Conservation (phyloP, 2,888 invertebrate species). For the Lottia scabra region DNA sequence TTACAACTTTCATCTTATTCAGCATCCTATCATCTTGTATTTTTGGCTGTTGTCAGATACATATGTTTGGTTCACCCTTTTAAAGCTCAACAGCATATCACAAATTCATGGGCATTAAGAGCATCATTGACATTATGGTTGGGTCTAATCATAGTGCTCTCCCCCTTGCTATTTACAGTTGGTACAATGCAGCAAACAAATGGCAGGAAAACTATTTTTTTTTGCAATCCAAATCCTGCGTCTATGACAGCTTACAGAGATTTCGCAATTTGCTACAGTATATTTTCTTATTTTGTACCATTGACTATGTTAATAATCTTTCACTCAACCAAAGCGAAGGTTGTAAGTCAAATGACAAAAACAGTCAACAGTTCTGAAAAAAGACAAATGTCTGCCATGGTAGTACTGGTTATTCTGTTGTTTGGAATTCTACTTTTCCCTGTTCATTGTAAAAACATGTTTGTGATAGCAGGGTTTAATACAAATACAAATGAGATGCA, state of each 20-base stretch:
- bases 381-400: constrained; percentile 4
- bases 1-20: constrained; percentile 8
- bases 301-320: constrained; percentile 1
- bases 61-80: constrained; percentile 9
- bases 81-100: not conserved
- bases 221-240: not conserved
- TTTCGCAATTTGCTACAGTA: constrained; percentile 4
- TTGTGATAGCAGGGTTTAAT: not conserved
- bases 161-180: not conserved
- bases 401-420: not conserved
- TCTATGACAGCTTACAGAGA: not conserved
- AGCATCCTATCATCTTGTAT: constrained; percentile 11
- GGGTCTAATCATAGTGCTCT: not conserved
- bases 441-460: constrained; percentile 8
- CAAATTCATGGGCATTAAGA: not conserved
- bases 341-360: not conserved
- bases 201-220: not conserved
- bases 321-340: constrained; percentile 4
- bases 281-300: constrained; percentile 6
- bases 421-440: constrained; percentile 10
- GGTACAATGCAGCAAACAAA: not conserved
- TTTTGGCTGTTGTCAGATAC: constrained; percentile 9
- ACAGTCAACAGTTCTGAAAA: not conserved
- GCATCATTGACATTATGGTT: not conserved
- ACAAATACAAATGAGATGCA: not conserved